These are phyloP conservation scores for Thripadectes ignobilis DNA, from an alignment of 2,797 vertebrate genomes.

Conservation along the genomic window DNA sequence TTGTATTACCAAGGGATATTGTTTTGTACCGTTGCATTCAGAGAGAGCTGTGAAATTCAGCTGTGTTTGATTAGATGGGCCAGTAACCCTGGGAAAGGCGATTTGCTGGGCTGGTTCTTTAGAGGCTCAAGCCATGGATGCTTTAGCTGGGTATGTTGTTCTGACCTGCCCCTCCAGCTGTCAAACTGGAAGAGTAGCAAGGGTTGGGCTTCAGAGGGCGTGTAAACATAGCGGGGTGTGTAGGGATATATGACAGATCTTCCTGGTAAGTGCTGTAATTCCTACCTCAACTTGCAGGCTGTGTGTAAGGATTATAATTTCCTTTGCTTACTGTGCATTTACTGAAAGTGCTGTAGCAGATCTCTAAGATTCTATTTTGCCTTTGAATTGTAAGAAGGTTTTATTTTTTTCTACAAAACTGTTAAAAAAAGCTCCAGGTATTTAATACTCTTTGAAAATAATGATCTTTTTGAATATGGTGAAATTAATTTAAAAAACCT, in stretches of 20 bases:
- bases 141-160: background rate
- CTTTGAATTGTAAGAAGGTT: background rate
- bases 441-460: background rate
- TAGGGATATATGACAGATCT: background rate
- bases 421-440: background rate
- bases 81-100: conserved; percentile 5
- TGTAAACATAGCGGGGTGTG: background rate
- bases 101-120: conserved; percentile 20
- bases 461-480: background rate
- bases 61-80: background rate
- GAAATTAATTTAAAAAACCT: background rate
- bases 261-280: conserved; percentile 15
- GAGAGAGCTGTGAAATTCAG: conserved; percentile 46
- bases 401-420: background rate
- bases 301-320: background rate
- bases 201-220: background rate
- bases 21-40: conserved; percentile 52
- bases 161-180: background rate
- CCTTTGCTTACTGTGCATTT: conserved; percentile 4
- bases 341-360: background rate
- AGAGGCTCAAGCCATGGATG: background rate
- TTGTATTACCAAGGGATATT: conserved; percentile 60
- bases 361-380: background rate
- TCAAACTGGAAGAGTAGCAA: background rate
- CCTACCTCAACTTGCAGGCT: background rate